These are phyloP conservation scores for Harpagoxenus sublaevis DNA, from an alignment of 2,888 invertebrate genomes.

Conservation along the genomic window DNA sequence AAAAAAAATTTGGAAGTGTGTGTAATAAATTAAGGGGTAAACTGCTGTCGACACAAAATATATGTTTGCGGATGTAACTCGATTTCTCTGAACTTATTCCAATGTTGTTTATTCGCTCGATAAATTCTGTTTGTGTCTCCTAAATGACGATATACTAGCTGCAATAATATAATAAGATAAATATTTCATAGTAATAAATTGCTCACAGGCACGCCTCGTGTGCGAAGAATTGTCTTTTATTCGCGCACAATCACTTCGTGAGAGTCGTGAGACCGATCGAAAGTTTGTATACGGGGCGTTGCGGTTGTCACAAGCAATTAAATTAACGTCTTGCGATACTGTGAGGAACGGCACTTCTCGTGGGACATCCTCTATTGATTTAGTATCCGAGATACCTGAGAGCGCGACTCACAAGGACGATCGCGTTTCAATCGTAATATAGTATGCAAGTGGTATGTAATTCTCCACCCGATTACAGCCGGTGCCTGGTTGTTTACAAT, in stretches of 20 bases:
- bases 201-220: neutral
- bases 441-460: neutral
- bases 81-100: neutral
- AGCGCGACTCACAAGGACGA: neutral
- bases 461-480: conserved; percentile 16
- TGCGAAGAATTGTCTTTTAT: neutral
- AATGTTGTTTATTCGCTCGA: neutral
- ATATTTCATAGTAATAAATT: neutral
- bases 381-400: conserved; percentile 12
- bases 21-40: conserved; percentile 10
- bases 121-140: neutral
- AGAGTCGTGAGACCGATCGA: neutral
- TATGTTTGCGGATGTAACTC: conserved; percentile 15
- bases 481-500: conserved; percentile 47
- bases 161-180: neutral
- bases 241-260: neutral
- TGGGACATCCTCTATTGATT: conserved; percentile 31
- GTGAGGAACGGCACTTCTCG: neutral
- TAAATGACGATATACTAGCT: neutral
- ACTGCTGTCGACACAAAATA: neutral
- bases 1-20: too few species aligned
- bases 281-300: neutral
- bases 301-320: neutral
- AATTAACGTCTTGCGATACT: neutral
- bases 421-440: conserved; percentile 8